phyloP scores from a whole-genome alignment of 2,797 vertebrate species.

The Pteronotus mesoamericanus region DNA sequence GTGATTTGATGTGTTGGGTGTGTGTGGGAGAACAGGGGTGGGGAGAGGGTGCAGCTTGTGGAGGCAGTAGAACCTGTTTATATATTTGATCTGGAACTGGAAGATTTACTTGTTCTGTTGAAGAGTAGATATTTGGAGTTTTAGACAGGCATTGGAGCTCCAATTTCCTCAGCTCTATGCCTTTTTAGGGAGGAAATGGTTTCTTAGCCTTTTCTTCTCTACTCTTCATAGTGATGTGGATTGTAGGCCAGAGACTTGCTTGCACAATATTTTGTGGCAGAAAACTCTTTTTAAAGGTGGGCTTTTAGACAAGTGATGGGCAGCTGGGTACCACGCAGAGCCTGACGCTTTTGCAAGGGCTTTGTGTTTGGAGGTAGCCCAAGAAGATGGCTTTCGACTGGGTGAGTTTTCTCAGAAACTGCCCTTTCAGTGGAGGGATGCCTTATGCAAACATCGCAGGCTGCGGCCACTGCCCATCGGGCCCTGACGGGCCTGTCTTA shows the following conservation, averaged over 20 bases:
- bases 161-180: background rate
- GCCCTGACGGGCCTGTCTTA: background rate
- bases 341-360: background rate
- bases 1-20: background rate
- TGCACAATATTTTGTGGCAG: background rate
- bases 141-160: background rate
- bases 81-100: background rate
- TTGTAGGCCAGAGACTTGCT: background rate
- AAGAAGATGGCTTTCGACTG: background rate
- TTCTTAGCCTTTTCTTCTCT: background rate
- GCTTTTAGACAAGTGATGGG: background rate
- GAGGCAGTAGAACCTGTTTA: background rate
- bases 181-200: background rate
- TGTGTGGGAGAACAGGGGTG: background rate
- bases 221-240: background rate
- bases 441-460: background rate
- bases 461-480: background rate
- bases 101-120: conserved; percentile 31
- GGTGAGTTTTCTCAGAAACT: background rate
- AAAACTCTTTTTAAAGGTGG: background rate
- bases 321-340: background rate
- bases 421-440: background rate
- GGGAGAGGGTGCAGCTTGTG: background rate
- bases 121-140: conserved; percentile 45
- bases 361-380: background rate